Conservation (phyloP, 1,140 invertebrate genomes). For the Meloidogyne floridensis region DNA sequence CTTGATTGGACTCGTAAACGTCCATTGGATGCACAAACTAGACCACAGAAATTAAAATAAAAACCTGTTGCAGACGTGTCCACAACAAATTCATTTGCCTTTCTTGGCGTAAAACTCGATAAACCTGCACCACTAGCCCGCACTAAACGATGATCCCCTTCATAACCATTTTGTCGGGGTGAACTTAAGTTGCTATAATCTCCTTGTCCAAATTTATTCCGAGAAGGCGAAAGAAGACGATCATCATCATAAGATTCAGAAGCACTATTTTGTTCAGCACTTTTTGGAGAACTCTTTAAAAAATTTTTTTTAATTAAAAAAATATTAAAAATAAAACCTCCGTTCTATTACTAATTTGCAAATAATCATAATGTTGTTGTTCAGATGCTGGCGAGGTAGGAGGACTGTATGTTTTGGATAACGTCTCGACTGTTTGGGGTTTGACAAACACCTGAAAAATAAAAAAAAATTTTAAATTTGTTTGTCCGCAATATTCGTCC, state of each 20-base stretch:
- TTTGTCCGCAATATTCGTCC: no score
- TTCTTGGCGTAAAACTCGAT: conserved; percentile 36
- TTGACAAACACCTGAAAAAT: conserved; percentile 21
- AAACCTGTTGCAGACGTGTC: conserved; percentile 71
- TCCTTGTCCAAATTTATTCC: not conserved
- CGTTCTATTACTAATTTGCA: not conserved
- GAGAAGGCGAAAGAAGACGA: not conserved
- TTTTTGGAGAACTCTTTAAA: not conserved
- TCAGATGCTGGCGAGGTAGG: not conserved
- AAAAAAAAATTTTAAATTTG: not conserved
- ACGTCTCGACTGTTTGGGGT: not conserved
- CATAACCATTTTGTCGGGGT: conserved; percentile 7
- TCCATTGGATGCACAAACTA: no score
- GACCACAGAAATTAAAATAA: not conserved
- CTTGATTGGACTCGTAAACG: no score
- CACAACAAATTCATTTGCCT: conserved; percentile 33
- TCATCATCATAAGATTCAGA: conserved; percentile 1
- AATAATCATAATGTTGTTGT: not conserved
- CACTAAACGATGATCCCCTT: conserved; percentile 21
- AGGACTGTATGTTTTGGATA: not conserved
- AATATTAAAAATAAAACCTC: not conserved
- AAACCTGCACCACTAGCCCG: conserved; percentile 37
- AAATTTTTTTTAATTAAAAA: not conserved
- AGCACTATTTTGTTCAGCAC: not conserved
- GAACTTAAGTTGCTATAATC: not conserved